Evolutionary conservation across 2,113 vertebrate genomes (phyloP).

Genomic region (Leucosticte australis): DNA sequence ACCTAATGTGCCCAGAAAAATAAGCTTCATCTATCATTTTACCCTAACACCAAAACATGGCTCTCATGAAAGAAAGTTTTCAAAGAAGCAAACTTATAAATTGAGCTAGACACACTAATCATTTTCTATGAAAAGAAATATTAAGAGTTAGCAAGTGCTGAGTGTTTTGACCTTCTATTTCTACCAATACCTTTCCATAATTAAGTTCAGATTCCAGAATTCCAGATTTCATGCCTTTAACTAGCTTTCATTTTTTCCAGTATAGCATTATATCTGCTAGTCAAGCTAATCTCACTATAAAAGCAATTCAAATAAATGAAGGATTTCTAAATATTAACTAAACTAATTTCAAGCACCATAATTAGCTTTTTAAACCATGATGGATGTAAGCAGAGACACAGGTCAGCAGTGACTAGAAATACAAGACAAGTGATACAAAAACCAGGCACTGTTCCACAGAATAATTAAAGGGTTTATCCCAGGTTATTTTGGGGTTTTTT

Average conservation of each 20-base stretch:
- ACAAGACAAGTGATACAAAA: neutral
- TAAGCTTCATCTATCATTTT: neutral
- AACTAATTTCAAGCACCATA: neutral
- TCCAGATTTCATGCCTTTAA: neutral
- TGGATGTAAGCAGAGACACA: neutral
- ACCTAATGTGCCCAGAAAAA: accelerated
- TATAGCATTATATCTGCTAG: neutral
- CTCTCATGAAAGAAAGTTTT: neutral
- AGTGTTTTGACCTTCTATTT: neutral
- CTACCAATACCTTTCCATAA: neutral
- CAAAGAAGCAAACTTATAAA: neutral
- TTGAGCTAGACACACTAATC: neutral
- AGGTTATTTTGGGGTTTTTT: accelerated
- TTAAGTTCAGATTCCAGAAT: neutral
- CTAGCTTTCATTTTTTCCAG: neutral
- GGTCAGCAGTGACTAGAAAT: neutral
- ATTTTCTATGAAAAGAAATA: neutral
- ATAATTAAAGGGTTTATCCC: neutral
- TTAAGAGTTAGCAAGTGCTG: neutral
- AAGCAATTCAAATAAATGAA: neutral
- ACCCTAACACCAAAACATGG: neutral
- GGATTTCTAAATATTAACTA: neutral
- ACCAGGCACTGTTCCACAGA: neutral
- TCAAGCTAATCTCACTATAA: neutral
- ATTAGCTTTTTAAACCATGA: neutral